Base-by-base conservation (phyloP, 2,888 invertebrate species). In the Zaprionus lineosus region DNA sequence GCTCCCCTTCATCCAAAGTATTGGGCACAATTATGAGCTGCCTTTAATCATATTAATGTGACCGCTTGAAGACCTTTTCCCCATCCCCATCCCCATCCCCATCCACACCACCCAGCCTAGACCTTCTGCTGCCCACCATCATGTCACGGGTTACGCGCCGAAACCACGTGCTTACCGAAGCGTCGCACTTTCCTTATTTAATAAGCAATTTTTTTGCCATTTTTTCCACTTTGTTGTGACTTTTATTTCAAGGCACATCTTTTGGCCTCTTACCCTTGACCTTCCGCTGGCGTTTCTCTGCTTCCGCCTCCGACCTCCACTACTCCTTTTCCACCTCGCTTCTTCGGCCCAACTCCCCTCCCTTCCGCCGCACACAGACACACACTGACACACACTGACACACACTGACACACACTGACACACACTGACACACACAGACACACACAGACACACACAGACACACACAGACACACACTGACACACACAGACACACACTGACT, bases 41-140 rank as follows among this genome's bases (percentile, higher is more conserved):
- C 70, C 81, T 78, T 83, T 84, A 78, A 78, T 78, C 78, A 78
- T 81, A 78, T 78, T 84, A 84, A 77, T 62, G 65, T 48, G 50
- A 37, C 59, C 53, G 65, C 59, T 50, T 46, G 33, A 36, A 21
- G 24, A 44, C 26, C 16, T 44, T 39, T 0, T 15, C 19, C 15
- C 21, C 31, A 28, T n/a, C 9, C 26, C 28, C 44, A 28, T 41
- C 3, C 8, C 8, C 11, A 16, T 8, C 5, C 9, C 18, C 29
- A 34, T 33, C 26, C 8, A 9, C 9, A n/a, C n/a, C n/a, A n/a
- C n/a, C n/a, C n/a, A n/a, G n/a, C n/a, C n/a, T n/a, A n/a, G n/a
- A n/a, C n/a, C 29, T 12, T 31, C 12, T 47, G 3, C 19, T 15
- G 3, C 36, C 11, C 1, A 4, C 21, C 19, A 8, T 19, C 7